Percentiles rank a stretch among this genome's conserved stretches.
These are phyloP conservation scores for Acestrorhynchus altus DNA, from an alignment of 2,797 vertebrate species.

Conservation along the genomic window DNA sequence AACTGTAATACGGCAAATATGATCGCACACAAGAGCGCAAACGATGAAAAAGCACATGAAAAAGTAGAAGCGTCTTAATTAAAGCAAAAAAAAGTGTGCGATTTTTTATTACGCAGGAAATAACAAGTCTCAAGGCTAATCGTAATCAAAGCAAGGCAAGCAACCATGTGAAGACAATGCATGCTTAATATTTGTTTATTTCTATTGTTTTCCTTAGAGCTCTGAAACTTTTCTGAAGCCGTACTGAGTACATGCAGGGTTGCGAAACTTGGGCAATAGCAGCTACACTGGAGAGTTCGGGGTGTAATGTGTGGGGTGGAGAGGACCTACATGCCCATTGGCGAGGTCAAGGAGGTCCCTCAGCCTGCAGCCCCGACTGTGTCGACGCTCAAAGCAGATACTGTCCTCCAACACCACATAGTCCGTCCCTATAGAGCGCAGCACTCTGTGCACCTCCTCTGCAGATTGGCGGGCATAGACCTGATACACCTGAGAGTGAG, in stretches of 20 bases:
- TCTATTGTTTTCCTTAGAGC: slow-evolving; percentile 9
- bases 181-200: not conserved
- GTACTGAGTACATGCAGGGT: not conserved
- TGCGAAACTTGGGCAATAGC: not conserved
- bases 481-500: slow-evolving; percentile 88
- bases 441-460: slow-evolving; percentile 82
- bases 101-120: slow-evolving; percentile 22
- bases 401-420: slow-evolving; percentile 95
- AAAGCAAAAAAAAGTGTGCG: not conserved
- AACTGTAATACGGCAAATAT: not conserved
- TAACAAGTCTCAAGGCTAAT: slow-evolving; percentile 15
- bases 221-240: not conserved
- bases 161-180: slow-evolving; percentile 10
- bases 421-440: slow-evolving; percentile 85
- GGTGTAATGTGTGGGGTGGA: not conserved
- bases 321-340: slow-evolving; percentile 90
- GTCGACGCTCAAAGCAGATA: slow-evolving; percentile 92
- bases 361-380: slow-evolving; percentile 89
- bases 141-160: slow-evolving; percentile 9
- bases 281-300: not conserved
- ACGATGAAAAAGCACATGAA: not conserved
- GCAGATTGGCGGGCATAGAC: slow-evolving; percentile 88
- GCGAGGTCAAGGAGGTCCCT: slow-evolving; percentile 91
- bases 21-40: slow-evolving; percentile 1
- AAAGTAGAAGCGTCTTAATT: slow-evolving; percentile 21